Conservation (phyloP, 2,113 vertebrate genomes). For the Menidia beryllina region DNA sequence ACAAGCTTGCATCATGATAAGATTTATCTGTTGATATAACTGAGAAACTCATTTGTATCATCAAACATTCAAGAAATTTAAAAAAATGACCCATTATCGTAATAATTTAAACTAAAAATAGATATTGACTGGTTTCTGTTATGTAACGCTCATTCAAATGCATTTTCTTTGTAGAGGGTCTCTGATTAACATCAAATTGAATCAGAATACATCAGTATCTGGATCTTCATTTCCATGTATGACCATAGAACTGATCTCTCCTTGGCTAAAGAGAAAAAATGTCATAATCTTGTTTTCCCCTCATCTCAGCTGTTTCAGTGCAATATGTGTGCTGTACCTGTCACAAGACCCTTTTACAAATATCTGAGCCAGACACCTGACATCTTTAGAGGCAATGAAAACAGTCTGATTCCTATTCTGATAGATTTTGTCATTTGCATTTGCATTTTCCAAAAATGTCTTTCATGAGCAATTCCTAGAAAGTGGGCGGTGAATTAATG, state of each 20-base stretch:
- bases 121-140: too few species aligned
- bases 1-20: background rate
- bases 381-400: constrained; percentile 10
- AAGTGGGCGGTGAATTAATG: background rate
- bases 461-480: constrained; percentile 6
- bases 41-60: too few species aligned
- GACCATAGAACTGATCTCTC: constrained; percentile 33
- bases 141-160: too few species aligned
- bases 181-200: background rate
- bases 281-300: constrained; percentile 39
- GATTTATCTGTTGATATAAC: too few species aligned
- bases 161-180: too few species aligned
- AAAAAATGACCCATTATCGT: too few species aligned
- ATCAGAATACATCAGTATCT: background rate
- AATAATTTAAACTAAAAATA: too few species aligned
- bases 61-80: too few species aligned
- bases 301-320: constrained; percentile 25
- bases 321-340: constrained; percentile 56
- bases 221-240: constrained; percentile 28
- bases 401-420: constrained; percentile 44
- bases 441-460: constrained; percentile 23
- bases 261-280: constrained; percentile 22
- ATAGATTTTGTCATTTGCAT: constrained; percentile 31
- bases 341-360: constrained; percentile 55
- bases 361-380: constrained; percentile 40